Percentiles rank a stretch among this genome's conserved stretches.
These are phyloP conservation scores for Acrobasis repandana DNA, from an alignment of 2,888 invertebrate species.

Conservation along the genomic window DNA sequence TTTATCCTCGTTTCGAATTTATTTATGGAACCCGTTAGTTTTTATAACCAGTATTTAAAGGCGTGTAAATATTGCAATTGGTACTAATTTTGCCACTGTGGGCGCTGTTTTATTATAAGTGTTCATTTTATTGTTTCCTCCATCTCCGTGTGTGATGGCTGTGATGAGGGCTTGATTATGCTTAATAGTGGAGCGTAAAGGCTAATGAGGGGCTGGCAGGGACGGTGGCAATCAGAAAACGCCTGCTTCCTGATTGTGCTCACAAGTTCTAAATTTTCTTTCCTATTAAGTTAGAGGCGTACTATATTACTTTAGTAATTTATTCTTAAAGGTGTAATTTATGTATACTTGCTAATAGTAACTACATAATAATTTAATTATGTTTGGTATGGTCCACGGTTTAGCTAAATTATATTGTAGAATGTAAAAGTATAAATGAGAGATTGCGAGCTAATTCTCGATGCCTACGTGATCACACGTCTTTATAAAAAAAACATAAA, in stretches of 20 bases:
- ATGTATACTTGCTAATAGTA: not conserved
- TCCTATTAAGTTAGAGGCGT: constrained; percentile 37
- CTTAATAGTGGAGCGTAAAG: constrained; percentile 73
- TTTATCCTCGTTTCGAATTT: constrained; percentile 39
- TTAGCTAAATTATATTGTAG: too few species aligned
- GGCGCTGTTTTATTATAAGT: constrained; percentile 50
- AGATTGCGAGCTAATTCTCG: too few species aligned
- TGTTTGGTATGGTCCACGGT: too few species aligned
- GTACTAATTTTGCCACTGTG: constrained; percentile 25
- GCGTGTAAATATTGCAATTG: constrained; percentile 27
- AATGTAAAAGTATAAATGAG: too few species aligned
- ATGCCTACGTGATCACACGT: too few species aligned
- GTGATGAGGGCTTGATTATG: constrained; percentile 70
- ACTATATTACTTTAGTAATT: constrained; percentile 32
- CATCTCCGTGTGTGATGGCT: constrained; percentile 69
- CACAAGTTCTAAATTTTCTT: constrained; percentile 54
- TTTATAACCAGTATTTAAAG: constrained; percentile 27
- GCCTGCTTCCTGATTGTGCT: constrained; percentile 61
- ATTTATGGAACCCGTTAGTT: constrained; percentile 26
- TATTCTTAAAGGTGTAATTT: not conserved
- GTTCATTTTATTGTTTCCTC: constrained; percentile 71
- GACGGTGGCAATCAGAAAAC: constrained; percentile 58
- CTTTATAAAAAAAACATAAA: too few species aligned
- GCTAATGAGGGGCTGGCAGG: constrained; percentile 68
- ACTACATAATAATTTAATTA: not conserved